Base-by-base conservation (phyloP, 2,888 invertebrate genomes). In the Melanophora roralis region DNA sequence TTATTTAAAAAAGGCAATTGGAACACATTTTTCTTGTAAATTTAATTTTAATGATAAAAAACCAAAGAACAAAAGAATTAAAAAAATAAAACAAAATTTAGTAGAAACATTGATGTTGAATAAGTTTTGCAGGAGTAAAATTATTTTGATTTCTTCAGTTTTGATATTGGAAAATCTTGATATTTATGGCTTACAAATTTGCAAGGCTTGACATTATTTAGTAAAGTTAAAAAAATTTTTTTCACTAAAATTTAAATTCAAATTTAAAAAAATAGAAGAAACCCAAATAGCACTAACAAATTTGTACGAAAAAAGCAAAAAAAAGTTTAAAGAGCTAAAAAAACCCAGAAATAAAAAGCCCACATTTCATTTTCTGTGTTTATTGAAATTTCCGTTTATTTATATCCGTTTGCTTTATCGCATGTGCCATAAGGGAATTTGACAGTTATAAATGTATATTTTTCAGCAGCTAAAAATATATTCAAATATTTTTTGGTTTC, bases 341-440 rank as follows among this genome's bases (percentile, higher is more conserved):
- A 45, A 16, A 16, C 4, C 11, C 14, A 43, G 14, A 5, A 43
- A 57, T 16, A 60, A 71, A 71, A 72, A 16, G 14, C 45, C 65
- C n/a, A 53, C 53, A 65, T 43, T 59, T 32, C 59, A 38, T 36
- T 64, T 64, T 74, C 32, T 34, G 57, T 38, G 34, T 51, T 9
- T 64, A 78, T 74, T 78, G 49, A 53, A 69, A 65, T 65, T 74
- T 78, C 78, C 78, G 73, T 36, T 74, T 74, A 74, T 74, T 78
- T 74, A 78, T 78, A 38, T 78, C 78, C 69, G 74, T 45, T 69
- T 64, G 64, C 32, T 74, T 73, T 51, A 64, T 38, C 40, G 64
- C 16, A 65, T 45, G 23, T 65, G 68, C 51, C 73, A 78, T 14
- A 14, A n/a, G 34, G n/a, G 27, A 53, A 45, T 36, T 34, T 16